Percentiles rank a stretch among this genome's conserved stretches.
Conservation (phyloP, 1,140 invertebrate genomes). For the Drosophila azteca region DNA sequence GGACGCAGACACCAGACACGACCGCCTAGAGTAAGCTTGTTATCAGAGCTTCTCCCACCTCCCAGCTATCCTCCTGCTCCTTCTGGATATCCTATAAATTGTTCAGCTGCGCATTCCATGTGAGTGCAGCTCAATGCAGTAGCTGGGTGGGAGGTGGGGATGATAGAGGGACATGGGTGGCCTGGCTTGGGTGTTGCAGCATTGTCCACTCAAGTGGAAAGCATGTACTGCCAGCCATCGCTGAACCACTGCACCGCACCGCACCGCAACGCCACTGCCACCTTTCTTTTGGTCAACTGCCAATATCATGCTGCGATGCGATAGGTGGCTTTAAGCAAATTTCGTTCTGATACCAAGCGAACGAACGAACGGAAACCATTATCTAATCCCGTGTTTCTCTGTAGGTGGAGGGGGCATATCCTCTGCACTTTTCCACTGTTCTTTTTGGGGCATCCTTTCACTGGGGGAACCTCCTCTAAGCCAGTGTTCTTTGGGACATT, state of each 20-base stretch:
- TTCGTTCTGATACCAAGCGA: slow-evolving; percentile 18
- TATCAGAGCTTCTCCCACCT: slow-evolving; percentile 31
- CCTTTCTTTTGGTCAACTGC: slow-evolving; percentile 58
- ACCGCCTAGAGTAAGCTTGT: slow-evolving; percentile 51
- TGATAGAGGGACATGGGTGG: not conserved
- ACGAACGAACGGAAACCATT: slow-evolving; percentile 29
- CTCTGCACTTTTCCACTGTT: no score
- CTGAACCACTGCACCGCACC: no score
- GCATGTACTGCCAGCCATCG: slow-evolving; percentile 43
- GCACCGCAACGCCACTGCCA: slow-evolving; percentile 21
- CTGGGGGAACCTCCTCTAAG: not conserved
- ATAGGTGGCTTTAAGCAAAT: slow-evolving; percentile 49
- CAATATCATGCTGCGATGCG: slow-evolving; percentile 49
- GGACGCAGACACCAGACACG: slow-evolving; percentile 26
- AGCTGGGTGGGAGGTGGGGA: slow-evolving; percentile 17
- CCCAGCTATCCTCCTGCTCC: slow-evolving; percentile 10
- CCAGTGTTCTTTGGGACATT: not conserved
- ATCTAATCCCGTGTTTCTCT: slow-evolving; percentile 37
- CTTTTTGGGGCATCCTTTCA: no score
- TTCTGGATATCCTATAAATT: slow-evolving; percentile 68
- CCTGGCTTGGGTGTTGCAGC: slow-evolving; percentile 27
- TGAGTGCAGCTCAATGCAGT: slow-evolving; percentile 62
- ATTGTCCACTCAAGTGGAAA: slow-evolving; percentile 67
- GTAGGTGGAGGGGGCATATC: no score
- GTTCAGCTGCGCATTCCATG: slow-evolving; percentile 73